These are phyloP conservation scores for Craniophora ligustri DNA, from an alignment of 2,888 invertebrate genomes.

Conservation along the genomic window DNA sequence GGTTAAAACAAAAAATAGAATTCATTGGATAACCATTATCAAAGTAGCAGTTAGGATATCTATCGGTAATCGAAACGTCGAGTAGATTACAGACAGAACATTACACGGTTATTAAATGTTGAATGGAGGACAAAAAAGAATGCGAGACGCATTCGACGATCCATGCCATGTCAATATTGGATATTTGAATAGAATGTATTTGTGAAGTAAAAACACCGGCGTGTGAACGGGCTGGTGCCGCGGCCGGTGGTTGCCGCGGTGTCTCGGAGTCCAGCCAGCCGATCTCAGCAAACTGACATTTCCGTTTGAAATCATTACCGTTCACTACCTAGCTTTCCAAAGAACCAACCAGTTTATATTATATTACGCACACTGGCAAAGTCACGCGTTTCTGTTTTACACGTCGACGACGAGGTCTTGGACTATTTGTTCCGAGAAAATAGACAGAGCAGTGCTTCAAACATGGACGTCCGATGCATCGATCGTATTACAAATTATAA, in stretches of 20 bases:
- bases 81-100: conserved; percentile 31
- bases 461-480: conserved; percentile 37
- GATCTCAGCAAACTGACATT: conserved; percentile 80
- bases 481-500: conserved; percentile 59
- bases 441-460: conserved; percentile 52
- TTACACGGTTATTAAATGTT: conserved; percentile 48
- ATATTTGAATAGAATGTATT: conserved; percentile 70
- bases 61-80: conserved; percentile 16
- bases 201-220: conserved; percentile 68
- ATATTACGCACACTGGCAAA: conserved; percentile 57
- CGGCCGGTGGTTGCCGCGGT: conserved; percentile 54
- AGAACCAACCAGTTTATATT: conserved; percentile 57
- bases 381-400: conserved; percentile 63
- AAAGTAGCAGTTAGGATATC: conserved; percentile 5
- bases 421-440: conserved; percentile 72
- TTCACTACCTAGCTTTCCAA: conserved; percentile 64
- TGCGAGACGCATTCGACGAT: conserved; percentile 54
- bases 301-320: conserved; percentile 74
- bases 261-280: conserved; percentile 54
- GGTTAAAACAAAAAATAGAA: not conserved
- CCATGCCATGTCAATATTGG: conserved; percentile 70
- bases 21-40: conserved; percentile 11
- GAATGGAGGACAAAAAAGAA: conserved; percentile 52
- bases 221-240: conserved; percentile 71
- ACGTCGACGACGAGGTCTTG: conserved; percentile 55